Evolutionary conservation across 2,113 vertebrate species (phyloP).

Genomic region (Condylura cristata): DNA sequence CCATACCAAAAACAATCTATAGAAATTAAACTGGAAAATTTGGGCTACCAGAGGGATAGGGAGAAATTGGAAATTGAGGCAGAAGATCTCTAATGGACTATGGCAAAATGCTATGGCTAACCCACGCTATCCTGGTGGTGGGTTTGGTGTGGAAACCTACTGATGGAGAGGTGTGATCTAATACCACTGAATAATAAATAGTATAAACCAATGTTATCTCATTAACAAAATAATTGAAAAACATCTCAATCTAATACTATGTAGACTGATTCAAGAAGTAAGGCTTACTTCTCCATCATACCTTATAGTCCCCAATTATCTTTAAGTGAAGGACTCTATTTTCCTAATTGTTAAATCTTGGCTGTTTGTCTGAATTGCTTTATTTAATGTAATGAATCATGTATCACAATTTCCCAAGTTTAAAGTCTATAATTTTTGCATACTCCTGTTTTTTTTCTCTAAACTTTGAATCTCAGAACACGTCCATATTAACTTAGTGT

Average conservation of each 20-base stretch:
- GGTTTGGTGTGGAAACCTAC: no score
- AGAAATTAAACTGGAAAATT: no score
- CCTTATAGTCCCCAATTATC: background rate
- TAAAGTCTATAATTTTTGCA: background rate
- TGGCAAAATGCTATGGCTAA: no score
- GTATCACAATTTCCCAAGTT: background rate
- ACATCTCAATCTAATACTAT: background rate
- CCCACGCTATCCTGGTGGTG: no score
- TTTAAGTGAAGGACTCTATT: background rate
- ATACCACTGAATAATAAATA: no score
- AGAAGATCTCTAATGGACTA: no score
- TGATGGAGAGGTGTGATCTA: no score
- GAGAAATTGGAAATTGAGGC: no score
- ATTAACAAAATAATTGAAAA: background rate
- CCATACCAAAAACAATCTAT: no score
- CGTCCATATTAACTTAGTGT: background rate
- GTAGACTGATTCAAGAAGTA: background rate
- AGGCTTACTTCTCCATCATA: background rate
- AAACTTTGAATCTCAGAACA: background rate
- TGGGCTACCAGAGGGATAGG: no score
- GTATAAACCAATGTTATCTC: no score
- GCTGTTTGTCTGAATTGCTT: background rate
- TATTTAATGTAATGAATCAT: background rate
- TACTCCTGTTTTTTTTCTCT: background rate
- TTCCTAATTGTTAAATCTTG: background rate